Evolutionary conservation across 2,113 vertebrate genomes (phyloP), one percentile per base, ranked within the genome.

Genomic region (Pseudorectes ferrugineus): DNA sequence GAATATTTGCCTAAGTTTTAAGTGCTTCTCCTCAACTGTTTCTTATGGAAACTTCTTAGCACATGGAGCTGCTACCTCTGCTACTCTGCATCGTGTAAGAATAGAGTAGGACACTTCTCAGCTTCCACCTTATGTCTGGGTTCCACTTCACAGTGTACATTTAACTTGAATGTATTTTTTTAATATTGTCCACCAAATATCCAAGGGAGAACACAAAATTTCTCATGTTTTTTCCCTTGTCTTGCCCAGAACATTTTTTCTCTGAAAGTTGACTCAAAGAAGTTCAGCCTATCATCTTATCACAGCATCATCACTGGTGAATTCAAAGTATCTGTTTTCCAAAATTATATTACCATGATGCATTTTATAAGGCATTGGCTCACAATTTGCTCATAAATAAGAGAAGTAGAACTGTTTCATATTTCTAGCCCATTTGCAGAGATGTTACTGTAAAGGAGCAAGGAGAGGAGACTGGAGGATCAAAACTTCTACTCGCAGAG

Each of bases 1-100:
- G 17, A 77, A 48, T 59, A 61, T 23, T 81, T 84, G 18, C 6
- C 10, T 31, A 62, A 28, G 21, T 72, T 82, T 81, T 67, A 87
- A 51, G 46, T 35, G 9, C 77, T 46, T 18, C 2, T 3, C 9
- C 5, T 35, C 23, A 43, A 9, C 18, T 51, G 5, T 52, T 88
- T 77, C 40, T 68, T 67, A 33, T 6, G 19, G 25, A 59, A 68
- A 81, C 20, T 62, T 65, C 58, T 57, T 83, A 74, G 31, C 31
- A 71, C 14, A 14, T 7, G 23, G 31, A 55, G 14, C 11, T 65
- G 25, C 12, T 52, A 15, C 38, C 25, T 65, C 71, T 62, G 29
- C 25, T 75, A 4, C 40, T 71, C n/a, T 66, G 9, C 8, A 70
- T 48, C 43, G 55, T 0, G 0, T 49, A 83, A 57, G 9, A 67